Percentiles rank a stretch among this genome's conserved stretches.
Conservation (phyloP, 2,888 invertebrate genomes). For the Eumacrocentrus americanus region DNA sequence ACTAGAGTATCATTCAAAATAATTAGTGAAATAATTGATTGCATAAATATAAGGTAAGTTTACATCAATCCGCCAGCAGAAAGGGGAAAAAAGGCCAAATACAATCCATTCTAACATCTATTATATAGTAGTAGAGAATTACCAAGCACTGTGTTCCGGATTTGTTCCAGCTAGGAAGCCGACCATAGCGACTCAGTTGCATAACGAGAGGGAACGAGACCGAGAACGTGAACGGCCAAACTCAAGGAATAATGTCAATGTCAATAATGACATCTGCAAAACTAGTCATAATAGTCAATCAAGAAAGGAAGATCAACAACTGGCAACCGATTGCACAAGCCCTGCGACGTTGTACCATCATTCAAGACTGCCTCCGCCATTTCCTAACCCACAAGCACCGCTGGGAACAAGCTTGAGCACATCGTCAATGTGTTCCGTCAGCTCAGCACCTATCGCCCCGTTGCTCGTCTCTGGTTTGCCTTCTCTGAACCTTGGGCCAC, state of each 20-base stretch:
- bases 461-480: constrained; percentile 42
- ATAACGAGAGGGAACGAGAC: constrained; percentile 65
- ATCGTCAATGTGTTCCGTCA: constrained; percentile 49
- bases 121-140: constrained; percentile 53
- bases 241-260: constrained; percentile 26
- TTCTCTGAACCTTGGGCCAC: constrained; percentile 47
- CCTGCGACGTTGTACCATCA: constrained; percentile 46
- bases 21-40: constrained; percentile 2
- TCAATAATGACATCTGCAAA: constrained; percentile 35
- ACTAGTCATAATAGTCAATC: constrained; percentile 44
- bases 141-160: constrained; percentile 60
- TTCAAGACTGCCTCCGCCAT: constrained; percentile 44
- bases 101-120: constrained; percentile 24
- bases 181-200: constrained; percentile 65
- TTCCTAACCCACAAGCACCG: constrained; percentile 47
- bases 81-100: neutral
- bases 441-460: constrained; percentile 48
- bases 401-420: constrained; percentile 46
- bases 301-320: constrained; percentile 48
- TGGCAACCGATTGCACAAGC: constrained; percentile 28
- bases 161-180: constrained; percentile 71
- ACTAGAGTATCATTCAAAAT: constrained; percentile 16
- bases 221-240: constrained; percentile 58
- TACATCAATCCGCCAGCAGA: constrained; percentile 1
- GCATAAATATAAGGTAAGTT: constrained; percentile 9